Conservation (phyloP, 1,140 invertebrate genomes). For the Conus ventricosus region DNA sequence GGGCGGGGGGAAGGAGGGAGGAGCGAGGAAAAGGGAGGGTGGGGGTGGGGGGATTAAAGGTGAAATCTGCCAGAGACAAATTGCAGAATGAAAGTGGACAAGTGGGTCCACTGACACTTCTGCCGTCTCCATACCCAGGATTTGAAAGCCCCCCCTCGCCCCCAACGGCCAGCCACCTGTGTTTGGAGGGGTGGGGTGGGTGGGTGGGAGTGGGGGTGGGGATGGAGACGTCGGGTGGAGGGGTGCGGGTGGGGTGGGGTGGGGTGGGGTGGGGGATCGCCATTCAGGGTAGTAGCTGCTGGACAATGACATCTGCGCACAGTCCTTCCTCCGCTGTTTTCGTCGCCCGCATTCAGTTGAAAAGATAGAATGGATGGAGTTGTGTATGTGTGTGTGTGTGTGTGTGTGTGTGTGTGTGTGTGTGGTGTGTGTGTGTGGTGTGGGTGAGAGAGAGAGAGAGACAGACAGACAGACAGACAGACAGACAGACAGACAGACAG, state of each 20-base stretch:
- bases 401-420: too few species aligned
- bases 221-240: too few species aligned
- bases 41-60: neutral
- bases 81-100: too few species aligned
- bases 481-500: neutral
- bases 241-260: neutral
- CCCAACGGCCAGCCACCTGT: too few species aligned
- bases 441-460: neutral
- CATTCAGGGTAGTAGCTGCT: neutral
- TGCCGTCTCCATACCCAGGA: too few species aligned
- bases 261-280: neutral
- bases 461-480: neutral
- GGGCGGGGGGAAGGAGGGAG: too few species aligned
- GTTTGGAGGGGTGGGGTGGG: neutral
- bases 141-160: too few species aligned
- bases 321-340: neutral
- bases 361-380: too few species aligned
- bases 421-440: neutral
- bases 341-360: too few species aligned
- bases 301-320: neutral
- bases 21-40: too few species aligned
- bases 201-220: neutral
- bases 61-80: constrained; percentile 10
- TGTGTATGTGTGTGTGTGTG: too few species aligned
- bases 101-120: too few species aligned